phyloP scores from a whole-genome alignment of 2,888 invertebrate genomes.

The Crepidodera aurea region DNA sequence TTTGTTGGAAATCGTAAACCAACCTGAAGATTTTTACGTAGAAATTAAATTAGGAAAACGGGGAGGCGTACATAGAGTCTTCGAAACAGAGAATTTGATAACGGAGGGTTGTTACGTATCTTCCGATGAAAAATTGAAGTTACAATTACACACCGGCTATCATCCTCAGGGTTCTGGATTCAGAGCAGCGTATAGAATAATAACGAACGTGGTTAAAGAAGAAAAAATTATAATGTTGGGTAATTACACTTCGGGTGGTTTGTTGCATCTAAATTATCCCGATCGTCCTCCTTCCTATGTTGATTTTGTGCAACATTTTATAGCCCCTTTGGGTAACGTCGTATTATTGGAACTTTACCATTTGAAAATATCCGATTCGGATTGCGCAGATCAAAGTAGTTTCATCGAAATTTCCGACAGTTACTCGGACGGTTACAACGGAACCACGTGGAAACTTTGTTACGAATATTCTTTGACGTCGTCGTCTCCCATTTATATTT shows the following conservation, averaged over 20 bases:
- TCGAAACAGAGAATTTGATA: constrained; percentile 64
- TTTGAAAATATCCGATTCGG: constrained; percentile 61
- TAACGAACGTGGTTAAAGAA: constrained; percentile 55
- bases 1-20: constrained; percentile 37
- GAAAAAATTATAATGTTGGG: constrained; percentile 62
- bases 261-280: constrained; percentile 69
- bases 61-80: constrained; percentile 66
- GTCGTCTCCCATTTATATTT: constrained; percentile 66
- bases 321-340: constrained; percentile 66
- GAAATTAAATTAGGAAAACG: constrained; percentile 67
- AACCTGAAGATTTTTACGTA: constrained; percentile 64
- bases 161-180: constrained; percentile 72
- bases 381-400: constrained; percentile 49
- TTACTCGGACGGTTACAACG: constrained; percentile 76
- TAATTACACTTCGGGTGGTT: constrained; percentile 61
- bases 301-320: constrained; percentile 66
- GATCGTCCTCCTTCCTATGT: constrained; percentile 63
- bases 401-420: constrained; percentile 66
- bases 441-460: constrained; percentile 75
- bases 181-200: constrained; percentile 69
- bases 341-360: constrained; percentile 64
- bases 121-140: constrained; percentile 66
- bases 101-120: constrained; percentile 76
- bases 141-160: constrained; percentile 71
- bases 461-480: constrained; percentile 58